These are phyloP conservation scores for Microtus pennsylvanicus DNA, from an alignment of 2,113 vertebrate genomes.

Conservation along the genomic window DNA sequence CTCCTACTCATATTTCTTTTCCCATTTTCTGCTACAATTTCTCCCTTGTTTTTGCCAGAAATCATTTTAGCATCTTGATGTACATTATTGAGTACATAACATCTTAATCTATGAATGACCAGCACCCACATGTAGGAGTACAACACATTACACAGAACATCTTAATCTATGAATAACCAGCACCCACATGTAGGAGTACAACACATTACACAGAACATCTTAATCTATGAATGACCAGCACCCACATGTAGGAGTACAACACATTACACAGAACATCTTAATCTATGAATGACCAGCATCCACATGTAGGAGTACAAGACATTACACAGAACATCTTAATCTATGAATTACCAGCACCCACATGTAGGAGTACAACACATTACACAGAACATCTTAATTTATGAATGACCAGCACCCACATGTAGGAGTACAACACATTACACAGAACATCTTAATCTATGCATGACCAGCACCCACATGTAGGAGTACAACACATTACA, in stretches of 20 bases:
- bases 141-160: background rate
- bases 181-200: background rate
- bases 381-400: no score
- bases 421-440: no score
- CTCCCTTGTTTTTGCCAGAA: background rate
- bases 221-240: no score
- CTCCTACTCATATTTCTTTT: conserved; percentile 4
- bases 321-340: background rate
- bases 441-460: no score
- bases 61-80: background rate
- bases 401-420: no score
- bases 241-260: no score
- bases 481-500: no score
- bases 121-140: no score
- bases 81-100: background rate
- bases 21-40: background rate
- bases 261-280: background rate
- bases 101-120: background rate
- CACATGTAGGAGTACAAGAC: background rate
- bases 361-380: no score
- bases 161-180: conserved; percentile 3
- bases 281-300: background rate
- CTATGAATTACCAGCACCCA: no score
- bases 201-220: background rate
- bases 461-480: no score